Conservation (phyloP, 1,140 invertebrate genomes). For the Elymnias hypermnestra region DNA sequence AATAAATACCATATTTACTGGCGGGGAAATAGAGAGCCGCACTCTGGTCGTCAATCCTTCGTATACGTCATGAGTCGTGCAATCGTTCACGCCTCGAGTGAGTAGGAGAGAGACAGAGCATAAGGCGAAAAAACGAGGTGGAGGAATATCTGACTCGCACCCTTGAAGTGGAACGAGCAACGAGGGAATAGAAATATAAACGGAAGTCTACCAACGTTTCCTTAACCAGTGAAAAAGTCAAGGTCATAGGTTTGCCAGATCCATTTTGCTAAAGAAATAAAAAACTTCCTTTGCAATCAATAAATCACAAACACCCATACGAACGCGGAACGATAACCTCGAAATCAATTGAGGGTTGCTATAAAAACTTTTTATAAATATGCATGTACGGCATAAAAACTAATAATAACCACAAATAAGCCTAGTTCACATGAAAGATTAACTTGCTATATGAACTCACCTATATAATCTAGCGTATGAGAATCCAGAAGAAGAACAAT, state of each 20-base stretch:
- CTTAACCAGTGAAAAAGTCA: no score
- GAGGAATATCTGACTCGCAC: background rate
- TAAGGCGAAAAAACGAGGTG: constrained; percentile 35
- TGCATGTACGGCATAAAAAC: no score
- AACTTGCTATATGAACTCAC: constrained; percentile 33
- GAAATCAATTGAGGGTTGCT: no score
- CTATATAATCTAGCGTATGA: constrained; percentile 33
- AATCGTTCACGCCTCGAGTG: constrained; percentile 25
- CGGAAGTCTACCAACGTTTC: no score
- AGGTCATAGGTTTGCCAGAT: no score
- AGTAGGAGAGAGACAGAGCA: constrained; percentile 22
- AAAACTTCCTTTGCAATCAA: no score
- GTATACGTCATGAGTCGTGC: constrained; percentile 22
- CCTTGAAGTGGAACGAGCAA: background rate
- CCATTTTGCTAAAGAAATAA: no score
- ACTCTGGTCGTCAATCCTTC: constrained; percentile 37
- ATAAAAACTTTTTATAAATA: no score
- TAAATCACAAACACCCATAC: no score
- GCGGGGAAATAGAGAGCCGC: constrained; percentile 23
- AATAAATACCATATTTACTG: constrained; percentile 47
- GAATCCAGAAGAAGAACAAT: constrained; percentile 52
- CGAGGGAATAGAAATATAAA: no score
- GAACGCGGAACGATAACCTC: no score
- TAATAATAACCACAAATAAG: no score
- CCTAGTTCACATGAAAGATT: background rate